phyloP scores from a whole-genome alignment of 2,113 vertebrate species.

The Choloepus hoffmanni region DNA sequence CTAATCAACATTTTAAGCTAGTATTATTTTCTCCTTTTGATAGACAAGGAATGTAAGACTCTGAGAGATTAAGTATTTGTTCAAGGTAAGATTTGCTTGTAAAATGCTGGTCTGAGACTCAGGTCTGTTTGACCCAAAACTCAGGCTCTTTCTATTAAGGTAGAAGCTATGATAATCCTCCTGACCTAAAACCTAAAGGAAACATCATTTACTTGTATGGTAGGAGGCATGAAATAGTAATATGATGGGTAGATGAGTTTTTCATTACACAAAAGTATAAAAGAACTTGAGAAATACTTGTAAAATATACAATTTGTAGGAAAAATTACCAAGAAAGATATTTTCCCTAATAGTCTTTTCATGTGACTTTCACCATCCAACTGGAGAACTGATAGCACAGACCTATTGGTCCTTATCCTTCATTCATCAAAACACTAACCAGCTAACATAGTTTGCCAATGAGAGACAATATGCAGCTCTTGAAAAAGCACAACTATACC shows the following conservation, averaged over 20 bases:
- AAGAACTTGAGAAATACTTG: constrained; percentile 10
- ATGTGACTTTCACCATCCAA: not conserved
- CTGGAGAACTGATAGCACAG: not conserved
- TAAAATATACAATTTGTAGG: constrained; percentile 18
- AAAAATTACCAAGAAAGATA: constrained; percentile 43
- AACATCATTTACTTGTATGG: constrained; percentile 63
- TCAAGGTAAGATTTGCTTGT: constrained; percentile 38
- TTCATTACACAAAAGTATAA: not conserved
- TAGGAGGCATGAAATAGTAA: constrained; percentile 28
- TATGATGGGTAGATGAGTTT: constrained; percentile 36
- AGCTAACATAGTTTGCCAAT: not conserved
- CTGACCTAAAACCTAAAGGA: constrained; percentile 58
- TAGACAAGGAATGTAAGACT: not conserved
- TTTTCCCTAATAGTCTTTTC: not conserved
- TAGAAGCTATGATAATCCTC: constrained; percentile 58
- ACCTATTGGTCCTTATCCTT: not conserved
- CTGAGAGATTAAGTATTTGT: not conserved
- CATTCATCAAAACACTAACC: not conserved
- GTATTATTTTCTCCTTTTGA: constrained; percentile 6
- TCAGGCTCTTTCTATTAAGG: constrained; percentile 28
- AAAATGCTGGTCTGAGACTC: constrained; percentile 3
- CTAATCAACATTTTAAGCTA: not conserved
- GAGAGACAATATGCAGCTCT: not conserved
- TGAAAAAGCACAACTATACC: not conserved
- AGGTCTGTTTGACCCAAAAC: constrained; percentile 16